Evolutionary conservation across 2,113 vertebrate species (phyloP), one percentile per base, ranked within the genome.

Genomic region (Chaetodon auriga): DNA sequence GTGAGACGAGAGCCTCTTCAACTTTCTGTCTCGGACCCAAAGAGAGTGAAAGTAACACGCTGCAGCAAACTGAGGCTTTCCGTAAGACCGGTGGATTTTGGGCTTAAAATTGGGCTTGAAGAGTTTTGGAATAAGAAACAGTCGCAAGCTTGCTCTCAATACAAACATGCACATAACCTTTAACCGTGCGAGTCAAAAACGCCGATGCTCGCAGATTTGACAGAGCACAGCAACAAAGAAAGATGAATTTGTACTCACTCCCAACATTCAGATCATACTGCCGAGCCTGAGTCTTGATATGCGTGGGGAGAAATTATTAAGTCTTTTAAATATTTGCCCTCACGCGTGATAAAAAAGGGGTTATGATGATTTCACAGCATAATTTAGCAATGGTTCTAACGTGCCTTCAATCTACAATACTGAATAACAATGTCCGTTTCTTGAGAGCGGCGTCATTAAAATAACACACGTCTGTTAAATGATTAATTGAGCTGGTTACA

Each of bases 1-100:
- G 68, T 80, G 69, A 84, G 75, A 79, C 16, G 38, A 83, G 81
- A 83, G 86, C 79, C 66, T 88, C 86, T 87, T 80, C 73, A 85
- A 88, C 68, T 78, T 87, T 45, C 58, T 55, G 63, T 60, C 74
- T 64, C 25, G 54, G 51, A 82, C 72, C 82, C 64, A 81, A 58
- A 83, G 63, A 69, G 49, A 79, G 62, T 19, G 57, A 86, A 72
- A 86, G 16, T 68, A 62, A 81, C 51, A 81, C 9, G 12, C 49
- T 30, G 68, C 68, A 80, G 64, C 45, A 75, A 78, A 76, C 43
- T 21, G 19, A 82, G 51, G 66, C 61, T 74, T 82, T 84, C 51
- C 15, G 25, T 30, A 74, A 43, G 53, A 82, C 51, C 13, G 2
- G 10, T 66, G 60, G 51, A 66, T 80, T 83, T 73, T 4, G 21